These are phyloP conservation scores for Cetonia aurata DNA, from an alignment of 2,888 invertebrate genomes.

Conservation along the genomic window DNA sequence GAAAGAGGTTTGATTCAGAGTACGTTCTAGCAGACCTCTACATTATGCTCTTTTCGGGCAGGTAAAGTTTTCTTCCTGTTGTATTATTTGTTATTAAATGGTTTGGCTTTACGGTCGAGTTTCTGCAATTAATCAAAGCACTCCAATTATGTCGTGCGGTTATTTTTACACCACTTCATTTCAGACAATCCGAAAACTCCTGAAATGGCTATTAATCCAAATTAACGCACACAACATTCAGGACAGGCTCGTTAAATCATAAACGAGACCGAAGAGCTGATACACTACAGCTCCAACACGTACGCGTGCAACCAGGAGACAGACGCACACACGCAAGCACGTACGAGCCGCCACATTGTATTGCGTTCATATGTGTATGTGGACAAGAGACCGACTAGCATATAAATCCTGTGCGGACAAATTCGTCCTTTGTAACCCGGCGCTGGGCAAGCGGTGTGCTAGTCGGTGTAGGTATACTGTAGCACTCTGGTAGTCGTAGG, in stretches of 20 bases:
- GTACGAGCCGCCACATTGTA: neutral
- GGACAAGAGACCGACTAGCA: slow-evolving; percentile 31
- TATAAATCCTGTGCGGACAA: slow-evolving; percentile 39
- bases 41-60: neutral
- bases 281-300: slow-evolving; percentile 17
- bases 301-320: slow-evolving; percentile 29
- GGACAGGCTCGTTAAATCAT: slow-evolving; percentile 41
- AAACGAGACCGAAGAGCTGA: slow-evolving; percentile 38
- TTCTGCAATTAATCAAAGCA: slow-evolving; percentile 35
- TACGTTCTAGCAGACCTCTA: too few relatives aligned
- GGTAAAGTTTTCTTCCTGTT: neutral
- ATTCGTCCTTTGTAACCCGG: slow-evolving; percentile 39
- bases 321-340: neutral
- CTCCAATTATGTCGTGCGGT: slow-evolving; percentile 37
- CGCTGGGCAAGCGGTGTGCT: neutral
- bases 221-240: slow-evolving; percentile 35
- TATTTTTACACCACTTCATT: slow-evolving; percentile 40
- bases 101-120: neutral
- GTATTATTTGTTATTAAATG: neutral
- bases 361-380: neutral
- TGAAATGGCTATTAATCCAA: slow-evolving; percentile 40
- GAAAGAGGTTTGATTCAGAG: too few relatives aligned
- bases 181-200: slow-evolving; percentile 38
- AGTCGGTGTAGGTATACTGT: neutral
- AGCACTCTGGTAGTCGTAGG: slow-evolving; percentile 10